Evolutionary conservation across 2,888 invertebrate species (phyloP).

Genomic region (Adelognathus sp.): DNA sequence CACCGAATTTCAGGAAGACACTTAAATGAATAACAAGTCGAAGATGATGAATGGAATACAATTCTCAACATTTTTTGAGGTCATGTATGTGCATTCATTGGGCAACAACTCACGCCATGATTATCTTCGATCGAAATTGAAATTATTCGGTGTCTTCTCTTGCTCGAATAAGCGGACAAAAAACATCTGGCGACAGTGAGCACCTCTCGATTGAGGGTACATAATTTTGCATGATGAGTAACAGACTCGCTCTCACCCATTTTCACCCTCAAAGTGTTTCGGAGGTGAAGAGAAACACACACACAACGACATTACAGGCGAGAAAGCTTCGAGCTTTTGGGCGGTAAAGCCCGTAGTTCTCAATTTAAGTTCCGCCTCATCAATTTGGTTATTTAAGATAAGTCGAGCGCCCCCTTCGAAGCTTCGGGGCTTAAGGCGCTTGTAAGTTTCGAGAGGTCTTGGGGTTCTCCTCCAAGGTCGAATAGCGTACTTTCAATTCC

Average conservation of each 20-base stretch:
- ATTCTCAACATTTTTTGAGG: no score
- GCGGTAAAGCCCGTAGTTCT: constrained; percentile 46
- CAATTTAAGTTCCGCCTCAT: constrained; percentile 68
- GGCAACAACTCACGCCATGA: no score
- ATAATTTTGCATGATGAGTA: constrained; percentile 16
- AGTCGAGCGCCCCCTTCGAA: constrained; percentile 59
- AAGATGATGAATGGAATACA: no score
- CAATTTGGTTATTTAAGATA: constrained; percentile 69
- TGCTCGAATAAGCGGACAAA: not conserved
- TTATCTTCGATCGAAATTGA: no score
- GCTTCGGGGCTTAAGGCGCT: constrained; percentile 64
- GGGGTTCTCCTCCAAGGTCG: constrained; percentile 52
- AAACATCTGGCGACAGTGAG: constrained; percentile 14
- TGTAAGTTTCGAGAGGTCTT: constrained; percentile 64
- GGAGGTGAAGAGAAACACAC: not conserved
- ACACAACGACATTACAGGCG: not conserved
- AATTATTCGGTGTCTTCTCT: not conserved
- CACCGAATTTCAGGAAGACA: no score
- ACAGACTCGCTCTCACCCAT: constrained; percentile 19
- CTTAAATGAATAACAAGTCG: no score
- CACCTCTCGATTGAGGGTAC: not conserved
- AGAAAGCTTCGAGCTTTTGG: constrained; percentile 30
- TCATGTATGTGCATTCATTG: no score
- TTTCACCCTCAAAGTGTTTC: constrained; percentile 1
- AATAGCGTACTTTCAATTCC: constrained; percentile 39